Base-by-base conservation (phyloP, 1,140 invertebrate species). In the Piezodorus guildinii region DNA sequence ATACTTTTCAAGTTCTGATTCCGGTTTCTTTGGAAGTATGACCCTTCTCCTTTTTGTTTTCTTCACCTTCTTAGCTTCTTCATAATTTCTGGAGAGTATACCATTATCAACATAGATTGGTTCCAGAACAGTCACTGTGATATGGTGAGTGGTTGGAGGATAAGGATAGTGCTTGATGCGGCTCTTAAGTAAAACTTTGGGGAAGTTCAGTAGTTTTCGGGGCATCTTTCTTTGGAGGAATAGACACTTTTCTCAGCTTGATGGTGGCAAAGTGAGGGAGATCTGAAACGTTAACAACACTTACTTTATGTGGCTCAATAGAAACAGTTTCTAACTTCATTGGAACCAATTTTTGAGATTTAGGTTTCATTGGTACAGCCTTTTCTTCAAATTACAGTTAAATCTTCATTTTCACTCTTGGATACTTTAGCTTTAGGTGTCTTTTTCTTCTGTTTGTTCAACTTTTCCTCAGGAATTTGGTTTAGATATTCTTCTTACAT, bases 181-280 rank as follows among this genome's bases (percentile, higher is more conserved):
- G 72, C 84, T 86, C 66, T 82, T 83, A 19, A 87, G 71, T 70
- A 83, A 71, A 45, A 86, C 73, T 74, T 85, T 85, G 1, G 83
- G n/a, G 83, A 17, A 86, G 67, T 56, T 56, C 52, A 10, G 23
- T 14, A 17, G 52, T 23, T 68, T 76, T 77, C 3, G 76, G n/a
- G 16, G 71, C 63, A 68, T 79, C 77, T 73, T 80, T 81, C 60
- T 77, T 76, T 21, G 75, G 67, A 65, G 72, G 69, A n/a, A 72
- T 64, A 30, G 73, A 65, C 3, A 76, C 73, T 74, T 85, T 86
- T 69, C 82, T 85, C 39, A 86, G 73, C 76, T 85, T 85, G 15
- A 84, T 76, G 65, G 77, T 73, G 19, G 77, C 79, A 68, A 85
- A 86, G 64, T 80, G 77, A 17, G 79, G 77, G n/a, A 78, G 71